phyloP scores from a whole-genome alignment of 2,888 invertebrate species.

The Helleia helle region DNA sequence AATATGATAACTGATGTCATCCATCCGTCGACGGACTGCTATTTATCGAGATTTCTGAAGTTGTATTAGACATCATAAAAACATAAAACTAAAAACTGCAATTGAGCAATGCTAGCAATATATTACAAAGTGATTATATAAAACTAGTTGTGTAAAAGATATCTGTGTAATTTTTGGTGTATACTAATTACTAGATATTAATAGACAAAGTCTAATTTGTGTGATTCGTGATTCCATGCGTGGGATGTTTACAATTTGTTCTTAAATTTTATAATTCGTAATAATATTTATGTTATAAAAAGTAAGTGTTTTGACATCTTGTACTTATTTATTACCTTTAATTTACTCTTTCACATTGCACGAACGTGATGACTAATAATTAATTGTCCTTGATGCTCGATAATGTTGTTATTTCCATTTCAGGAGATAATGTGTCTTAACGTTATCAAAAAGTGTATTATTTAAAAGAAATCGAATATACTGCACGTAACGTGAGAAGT shows the following conservation, averaged over 20 bases:
- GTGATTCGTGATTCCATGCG: conserved; percentile 44
- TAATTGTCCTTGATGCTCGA: conserved; percentile 22
- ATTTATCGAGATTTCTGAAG: conserved; percentile 21
- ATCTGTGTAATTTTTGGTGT: neutral
- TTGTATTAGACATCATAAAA: conserved; percentile 17
- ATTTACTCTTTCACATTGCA: neutral
- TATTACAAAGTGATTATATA: neutral
- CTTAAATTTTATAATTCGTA: conserved; percentile 16
- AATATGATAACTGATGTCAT: conserved; percentile 24
- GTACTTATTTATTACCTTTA: neutral
- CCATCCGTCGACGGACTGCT: conserved; percentile 23
- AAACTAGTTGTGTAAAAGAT: neutral
- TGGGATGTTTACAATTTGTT: conserved; percentile 51
- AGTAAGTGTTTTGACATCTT: neutral
- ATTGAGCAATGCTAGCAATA: neutral
- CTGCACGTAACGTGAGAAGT: conserved; percentile 37
- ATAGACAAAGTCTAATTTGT: conserved; percentile 10
- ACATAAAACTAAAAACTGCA: conserved; percentile 9
- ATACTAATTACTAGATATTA: too few species aligned
- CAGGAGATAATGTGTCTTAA: conserved; percentile 45
- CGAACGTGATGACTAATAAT: conserved; percentile 16
- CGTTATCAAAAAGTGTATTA: conserved; percentile 1
- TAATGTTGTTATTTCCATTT: conserved; percentile 23
- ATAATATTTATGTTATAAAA: neutral
- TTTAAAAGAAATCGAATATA: neutral